A percentile compares a stretch with the other conserved stretches of the same genome.
Conservation (phyloP, 2,797 vertebrate genomes). For the Periophthalmus magnuspinnatus region DNA sequence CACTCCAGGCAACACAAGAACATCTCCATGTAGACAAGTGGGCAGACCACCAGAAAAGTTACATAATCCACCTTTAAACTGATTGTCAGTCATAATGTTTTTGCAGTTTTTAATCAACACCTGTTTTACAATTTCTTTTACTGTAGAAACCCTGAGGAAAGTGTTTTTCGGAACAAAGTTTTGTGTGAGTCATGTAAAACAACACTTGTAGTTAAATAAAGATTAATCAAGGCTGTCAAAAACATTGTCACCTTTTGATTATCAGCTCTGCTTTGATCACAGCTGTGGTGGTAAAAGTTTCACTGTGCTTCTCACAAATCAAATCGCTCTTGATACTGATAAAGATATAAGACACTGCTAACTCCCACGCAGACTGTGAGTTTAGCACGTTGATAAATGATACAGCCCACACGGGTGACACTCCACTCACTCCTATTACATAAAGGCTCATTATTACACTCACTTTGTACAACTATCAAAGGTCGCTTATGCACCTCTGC, state of each 20-base stretch:
- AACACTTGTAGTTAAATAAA: not conserved
- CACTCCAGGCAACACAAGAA: too few species aligned
- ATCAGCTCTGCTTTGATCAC: conserved; percentile 1
- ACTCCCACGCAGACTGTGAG: conserved; percentile 35
- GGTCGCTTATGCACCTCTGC: not conserved
- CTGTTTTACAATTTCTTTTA: not conserved
- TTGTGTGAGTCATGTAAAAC: not conserved
- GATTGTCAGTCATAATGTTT: not conserved
- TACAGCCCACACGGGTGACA: conserved; percentile 30
- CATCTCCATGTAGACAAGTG: too few species aligned
- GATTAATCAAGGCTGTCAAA: conserved; percentile 6
- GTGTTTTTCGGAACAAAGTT: not conserved
- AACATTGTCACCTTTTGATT: conserved; percentile 16
- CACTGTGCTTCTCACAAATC: conserved; percentile 22
- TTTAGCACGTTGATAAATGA: conserved; percentile 43
- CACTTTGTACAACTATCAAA: conserved; percentile 6
- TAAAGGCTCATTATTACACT: conserved; percentile 44
- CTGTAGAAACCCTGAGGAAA: not conserved
- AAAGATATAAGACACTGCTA: conserved; percentile 35
- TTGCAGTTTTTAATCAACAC: not conserved
- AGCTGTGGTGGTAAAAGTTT: conserved; percentile 18
- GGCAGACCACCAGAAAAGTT: too few species aligned
- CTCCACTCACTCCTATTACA: conserved; percentile 35
- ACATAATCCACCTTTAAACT: too few species aligned
- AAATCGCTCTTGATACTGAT: conserved; percentile 17